Base-by-base conservation (phyloP, 2,113 vertebrate species). In the Climacteris rufus region DNA sequence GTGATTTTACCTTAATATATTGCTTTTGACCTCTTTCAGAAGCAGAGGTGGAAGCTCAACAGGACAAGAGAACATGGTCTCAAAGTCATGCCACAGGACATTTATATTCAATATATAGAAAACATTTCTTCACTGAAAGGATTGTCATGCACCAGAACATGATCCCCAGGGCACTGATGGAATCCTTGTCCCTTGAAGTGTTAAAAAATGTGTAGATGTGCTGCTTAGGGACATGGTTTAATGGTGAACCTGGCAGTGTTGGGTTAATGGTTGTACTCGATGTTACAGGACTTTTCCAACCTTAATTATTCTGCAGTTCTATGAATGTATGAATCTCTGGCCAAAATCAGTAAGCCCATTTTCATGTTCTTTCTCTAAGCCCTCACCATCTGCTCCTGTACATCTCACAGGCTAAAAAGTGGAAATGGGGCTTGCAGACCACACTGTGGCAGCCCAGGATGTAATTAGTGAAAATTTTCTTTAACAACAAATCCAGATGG, bases 61-160 rank as follows among this genome's bases (percentile, higher is more conserved):
- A 27, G 22, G 11, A 35, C 25, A 50, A 21, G 44, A 57, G 2
- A 7, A 50, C 0, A 0, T 44, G 15, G 12, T 19, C 4, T 23
- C 15, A 65, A 65, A 8, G 27, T 11, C 5, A 1, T 39, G 11
- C 37, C 52, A 45, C 44, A 6, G 6, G 6, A 63, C 5, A 7
- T 21, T 74, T n/a, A 24, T 28, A n/a, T 66, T 66, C 33, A 19
- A 9, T 7, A 23, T 44, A 17, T 5, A 44, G 21, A 59, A 8
- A 45, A 24, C 13, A 52, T 39, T 66, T 59, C 4, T n/a, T 66
- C 13, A 24, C 33, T 74, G 19, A 39, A 65, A 74, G 22, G 7
- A 6, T 7, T 50, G 22, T 59, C 52, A 65, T 7, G 4, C 35
- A n/a, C 7, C 30, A 23, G 33, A 81, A 44, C 15, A 39, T 6